These are phyloP conservation scores for Lithobates sylvaticus DNA, from an alignment of 2,797 vertebrate species.

Conservation along the genomic window DNA sequence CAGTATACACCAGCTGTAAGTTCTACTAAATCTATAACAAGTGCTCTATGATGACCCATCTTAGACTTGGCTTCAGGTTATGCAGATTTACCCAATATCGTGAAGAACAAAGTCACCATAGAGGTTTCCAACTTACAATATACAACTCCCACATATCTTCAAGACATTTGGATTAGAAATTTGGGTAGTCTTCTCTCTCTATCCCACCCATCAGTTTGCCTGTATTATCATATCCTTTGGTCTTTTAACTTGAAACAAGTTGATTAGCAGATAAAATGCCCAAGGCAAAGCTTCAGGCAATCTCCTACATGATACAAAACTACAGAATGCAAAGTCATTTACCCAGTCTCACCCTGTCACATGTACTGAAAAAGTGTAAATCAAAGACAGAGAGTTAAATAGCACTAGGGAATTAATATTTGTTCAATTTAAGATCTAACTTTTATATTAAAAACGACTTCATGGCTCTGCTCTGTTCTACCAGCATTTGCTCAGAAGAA, in stretches of 20 bases:
- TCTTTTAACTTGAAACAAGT: conserved; percentile 55
- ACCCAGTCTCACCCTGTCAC: conserved; percentile 44
- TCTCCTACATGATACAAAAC: conserved; percentile 28
- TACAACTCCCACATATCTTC: too few species aligned
- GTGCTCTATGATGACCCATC: too few species aligned
- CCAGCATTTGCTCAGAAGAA: neutral
- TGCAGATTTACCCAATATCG: too few species aligned
- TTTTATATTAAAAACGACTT: neutral
- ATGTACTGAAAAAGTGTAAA: conserved; percentile 33
- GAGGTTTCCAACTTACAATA: too few species aligned
- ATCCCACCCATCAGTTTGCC: neutral
- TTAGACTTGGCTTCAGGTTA: too few species aligned
- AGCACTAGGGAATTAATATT: neutral
- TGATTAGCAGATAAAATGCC: conserved; percentile 46
- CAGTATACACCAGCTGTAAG: too few species aligned
- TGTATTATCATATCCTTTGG: conserved; percentile 46
- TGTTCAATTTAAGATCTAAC: conserved; percentile 11
- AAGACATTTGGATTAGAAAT: too few species aligned
- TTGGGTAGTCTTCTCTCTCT: too few species aligned
- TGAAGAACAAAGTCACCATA: too few species aligned
- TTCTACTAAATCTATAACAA: too few species aligned
- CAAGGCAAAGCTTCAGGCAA: conserved; percentile 52
- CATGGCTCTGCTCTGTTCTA: neutral
- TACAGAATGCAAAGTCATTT: conserved; percentile 43
- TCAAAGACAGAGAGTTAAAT: conserved; percentile 35